Evolutionary conservation across 2,888 invertebrate species (phyloP), one percentile per base, ranked within the genome.

Genomic region (Resseliella maxima): DNA sequence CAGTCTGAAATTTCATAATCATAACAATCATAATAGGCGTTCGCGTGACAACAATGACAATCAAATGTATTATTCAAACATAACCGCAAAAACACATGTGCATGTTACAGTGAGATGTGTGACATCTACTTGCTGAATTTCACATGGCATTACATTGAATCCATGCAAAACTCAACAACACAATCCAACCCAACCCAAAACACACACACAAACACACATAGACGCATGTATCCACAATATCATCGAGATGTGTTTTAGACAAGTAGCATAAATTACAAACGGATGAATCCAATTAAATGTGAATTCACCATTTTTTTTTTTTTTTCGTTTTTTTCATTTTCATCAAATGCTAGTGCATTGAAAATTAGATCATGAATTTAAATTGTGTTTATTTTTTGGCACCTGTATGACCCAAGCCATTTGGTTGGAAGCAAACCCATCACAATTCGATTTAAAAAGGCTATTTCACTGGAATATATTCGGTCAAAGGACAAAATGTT

Each of bases 1-100:
- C 38, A 38, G 36, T 83, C 38, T n/a, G 38, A 24, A 83, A 83
- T 38, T 83, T 83, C 83, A 83, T 83, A 83, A 83, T 83, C 83
- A 83, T 72, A 72, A 72, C 83, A 83, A 83, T 83, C 83, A 83
- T 83, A 83, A 83, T 38, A 38, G 38, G 38, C 36, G 24, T 83
- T 36, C 83, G 38, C 41, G 38, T 83, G 83, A 83, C 38, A 83
- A 38, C 83, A 83, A 83, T 83, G 83, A 83, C 83, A 83, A 83
- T 83, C 83, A 72, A 72, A 72, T 72, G 72, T 72, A 72, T 72
- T 72, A 72, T 72, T 72, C 72, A 83, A 83, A 83, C 83, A 83
- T 83, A 38, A 83, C 83, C 83, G 38, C 83, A 83, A 83, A 83
- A 83, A 38, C 83, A 83, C 38, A 36, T 83, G 38, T 38, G 38